These are phyloP conservation scores for Tyrannus savana DNA, from an alignment of 2,113 vertebrate genomes.

Conservation along the genomic window DNA sequence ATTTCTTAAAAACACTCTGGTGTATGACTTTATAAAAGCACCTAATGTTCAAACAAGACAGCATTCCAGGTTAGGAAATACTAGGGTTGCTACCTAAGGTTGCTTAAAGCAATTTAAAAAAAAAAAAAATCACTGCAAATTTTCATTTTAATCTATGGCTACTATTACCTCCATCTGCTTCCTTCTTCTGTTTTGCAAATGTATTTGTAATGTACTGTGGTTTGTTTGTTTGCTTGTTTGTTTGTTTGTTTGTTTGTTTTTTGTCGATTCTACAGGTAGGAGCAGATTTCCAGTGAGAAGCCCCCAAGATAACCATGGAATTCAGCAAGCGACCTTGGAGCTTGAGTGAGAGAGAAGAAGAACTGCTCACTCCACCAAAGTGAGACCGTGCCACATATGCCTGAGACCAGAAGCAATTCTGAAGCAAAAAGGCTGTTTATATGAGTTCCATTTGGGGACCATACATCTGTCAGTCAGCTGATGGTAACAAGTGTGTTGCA, in stretches of 20 bases:
- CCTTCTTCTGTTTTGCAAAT: background rate
- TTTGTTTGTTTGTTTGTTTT: background rate
- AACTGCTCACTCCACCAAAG: too few species aligned
- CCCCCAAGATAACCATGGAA: too few species aligned
- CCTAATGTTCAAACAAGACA: background rate
- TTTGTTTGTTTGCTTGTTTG: background rate
- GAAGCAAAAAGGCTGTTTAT: too few species aligned
- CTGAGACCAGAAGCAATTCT: too few species aligned
- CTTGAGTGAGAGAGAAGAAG: too few species aligned
- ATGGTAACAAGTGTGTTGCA: too few species aligned
- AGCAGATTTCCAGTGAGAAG: too few species aligned
- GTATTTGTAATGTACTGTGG: background rate
- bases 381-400: too few species aligned
- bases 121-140: background rate
- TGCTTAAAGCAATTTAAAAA: background rate
- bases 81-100: background rate
- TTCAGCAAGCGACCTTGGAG: too few species aligned
- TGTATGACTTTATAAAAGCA: background rate
- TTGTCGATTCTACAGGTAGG: too few species aligned
- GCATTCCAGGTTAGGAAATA: background rate
- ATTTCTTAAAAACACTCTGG: background rate
- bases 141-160: background rate
- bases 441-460: too few species aligned
- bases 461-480: too few species aligned
- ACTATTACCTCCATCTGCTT: background rate